These are phyloP conservation scores for Drosophila trapezifrons DNA, from an alignment of 1,140 invertebrate genomes.

Conservation along the genomic window DNA sequence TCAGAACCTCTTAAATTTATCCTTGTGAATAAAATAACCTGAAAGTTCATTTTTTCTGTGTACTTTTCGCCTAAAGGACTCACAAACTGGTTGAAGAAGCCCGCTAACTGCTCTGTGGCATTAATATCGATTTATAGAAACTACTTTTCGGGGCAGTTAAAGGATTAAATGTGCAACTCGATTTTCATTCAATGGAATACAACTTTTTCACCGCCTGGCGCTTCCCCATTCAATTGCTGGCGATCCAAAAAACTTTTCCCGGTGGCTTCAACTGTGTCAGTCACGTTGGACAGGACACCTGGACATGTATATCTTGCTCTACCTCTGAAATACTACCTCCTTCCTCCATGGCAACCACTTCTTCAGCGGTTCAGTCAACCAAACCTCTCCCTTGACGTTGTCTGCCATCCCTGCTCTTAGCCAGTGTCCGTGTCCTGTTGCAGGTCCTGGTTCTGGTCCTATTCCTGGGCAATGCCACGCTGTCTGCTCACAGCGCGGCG, in stretches of 20 bases:
- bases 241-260: slow-evolving; percentile 15
- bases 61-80: not conserved
- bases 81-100: slow-evolving; percentile 13
- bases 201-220: not conserved
- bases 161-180: slow-evolving; percentile 25
- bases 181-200: not conserved
- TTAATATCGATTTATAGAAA: slow-evolving; percentile 34
- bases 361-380: slow-evolving; percentile 27
- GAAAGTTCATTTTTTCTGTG: not conserved
- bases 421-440: slow-evolving; percentile 3
- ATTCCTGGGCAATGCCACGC: slow-evolving; percentile 57
- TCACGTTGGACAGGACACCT: slow-evolving; percentile 15
- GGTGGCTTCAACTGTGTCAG: slow-evolving; percentile 15
- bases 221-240: slow-evolving; percentile 9
- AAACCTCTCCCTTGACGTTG: slow-evolving; percentile 20
- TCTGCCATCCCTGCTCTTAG: no score
- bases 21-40: no score
- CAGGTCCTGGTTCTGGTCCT: slow-evolving; percentile 3
- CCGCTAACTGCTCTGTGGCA: slow-evolving; percentile 13
- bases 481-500: slow-evolving; percentile 70
- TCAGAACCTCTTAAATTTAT: no score
- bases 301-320: not conserved
- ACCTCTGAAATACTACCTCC: slow-evolving; percentile 7
- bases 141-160: slow-evolving; percentile 27
- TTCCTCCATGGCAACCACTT: slow-evolving; percentile 17